Evolutionary conservation across 37 sponge, comb jelly and placozoan genomes (phyloP).

Genomic region (Ephydatia muelleri): DNA sequence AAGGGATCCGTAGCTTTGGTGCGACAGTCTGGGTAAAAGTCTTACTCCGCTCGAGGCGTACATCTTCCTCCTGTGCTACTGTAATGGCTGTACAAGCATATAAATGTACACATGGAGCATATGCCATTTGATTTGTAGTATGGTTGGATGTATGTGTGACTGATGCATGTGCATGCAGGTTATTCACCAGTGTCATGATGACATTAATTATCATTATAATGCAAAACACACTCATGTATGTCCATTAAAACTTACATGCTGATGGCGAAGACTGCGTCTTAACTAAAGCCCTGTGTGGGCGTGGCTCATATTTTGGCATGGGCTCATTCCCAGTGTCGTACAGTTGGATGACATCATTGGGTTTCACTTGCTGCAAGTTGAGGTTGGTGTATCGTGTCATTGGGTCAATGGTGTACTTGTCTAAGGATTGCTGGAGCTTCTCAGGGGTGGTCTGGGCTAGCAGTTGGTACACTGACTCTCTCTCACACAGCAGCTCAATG

Average conservation of each 20-base stretch:
- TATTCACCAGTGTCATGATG: no score
- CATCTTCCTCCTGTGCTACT: no score
- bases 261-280: background rate
- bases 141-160: no score
- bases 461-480: slow-evolving; percentile 84
- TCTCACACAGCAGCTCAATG: slow-evolving; percentile 79
- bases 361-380: background rate
- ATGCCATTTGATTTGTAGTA: no score
- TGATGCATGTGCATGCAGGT: no score
- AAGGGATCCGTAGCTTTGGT: no score
- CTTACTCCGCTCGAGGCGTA: no score
- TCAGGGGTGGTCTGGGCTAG: slow-evolving; percentile 95
- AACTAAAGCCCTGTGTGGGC: background rate
- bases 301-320: background rate
- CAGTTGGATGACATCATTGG: background rate
- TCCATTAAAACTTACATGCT: background rate
- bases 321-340: slow-evolving; percentile 18
- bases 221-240: background rate
- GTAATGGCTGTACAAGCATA: no score
- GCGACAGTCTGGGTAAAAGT: no score
- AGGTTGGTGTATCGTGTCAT: slow-evolving; percentile 71
- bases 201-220: no score
- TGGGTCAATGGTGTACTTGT: slow-evolving; percentile 86
- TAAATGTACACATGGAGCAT: no score
- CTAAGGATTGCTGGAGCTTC: slow-evolving; percentile 57